phyloP scores from a whole-genome alignment of 2,888 invertebrate species.

The Venusia cambrica region DNA sequence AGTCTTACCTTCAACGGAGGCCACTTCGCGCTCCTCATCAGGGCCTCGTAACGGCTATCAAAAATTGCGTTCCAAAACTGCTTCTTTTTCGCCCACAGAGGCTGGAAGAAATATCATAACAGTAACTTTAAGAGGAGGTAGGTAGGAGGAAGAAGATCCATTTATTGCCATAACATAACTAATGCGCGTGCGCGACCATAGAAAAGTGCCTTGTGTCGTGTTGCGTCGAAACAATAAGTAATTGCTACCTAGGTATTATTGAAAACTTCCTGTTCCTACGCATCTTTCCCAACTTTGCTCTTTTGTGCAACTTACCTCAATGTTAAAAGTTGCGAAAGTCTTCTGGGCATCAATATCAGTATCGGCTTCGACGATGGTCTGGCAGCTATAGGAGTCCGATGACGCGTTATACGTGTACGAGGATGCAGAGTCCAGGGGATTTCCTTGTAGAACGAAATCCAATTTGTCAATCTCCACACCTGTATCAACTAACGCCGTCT shows the following conservation, averaged over 20 bases:
- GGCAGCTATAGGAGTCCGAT: slow-evolving; percentile 46
- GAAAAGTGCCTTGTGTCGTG: too few relatives aligned
- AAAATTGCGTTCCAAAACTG: slow-evolving; percentile 62
- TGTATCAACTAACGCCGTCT: slow-evolving; percentile 24
- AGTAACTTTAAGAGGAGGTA: too few relatives aligned
- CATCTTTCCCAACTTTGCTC: too few relatives aligned
- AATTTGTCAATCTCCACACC: slow-evolving; percentile 41
- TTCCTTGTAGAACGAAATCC: slow-evolving; percentile 52
- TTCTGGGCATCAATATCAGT: slow-evolving; percentile 56
- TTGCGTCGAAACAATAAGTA: too few relatives aligned
- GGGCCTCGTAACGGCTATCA: slow-evolving; percentile 61
- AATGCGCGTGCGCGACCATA: too few relatives aligned
- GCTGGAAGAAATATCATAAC: slow-evolving; percentile 41
- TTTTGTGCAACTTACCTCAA: slow-evolving; percentile 66
- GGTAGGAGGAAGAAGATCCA: too few relatives aligned
- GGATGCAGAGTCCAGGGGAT: slow-evolving; percentile 33
- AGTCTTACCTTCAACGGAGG: slow-evolving; percentile 58
- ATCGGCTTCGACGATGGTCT: slow-evolving; percentile 34
- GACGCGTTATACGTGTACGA: too few relatives aligned
- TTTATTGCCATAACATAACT: too few relatives aligned
- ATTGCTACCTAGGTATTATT: too few relatives aligned
- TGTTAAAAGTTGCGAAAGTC: slow-evolving; percentile 52
- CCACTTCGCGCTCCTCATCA: slow-evolving; percentile 67
- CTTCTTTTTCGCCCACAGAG: slow-evolving; percentile 50
- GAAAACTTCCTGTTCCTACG: too few relatives aligned